Conservation (phyloP, 2,113 vertebrate species). For the Micronycteris hirsuta region DNA sequence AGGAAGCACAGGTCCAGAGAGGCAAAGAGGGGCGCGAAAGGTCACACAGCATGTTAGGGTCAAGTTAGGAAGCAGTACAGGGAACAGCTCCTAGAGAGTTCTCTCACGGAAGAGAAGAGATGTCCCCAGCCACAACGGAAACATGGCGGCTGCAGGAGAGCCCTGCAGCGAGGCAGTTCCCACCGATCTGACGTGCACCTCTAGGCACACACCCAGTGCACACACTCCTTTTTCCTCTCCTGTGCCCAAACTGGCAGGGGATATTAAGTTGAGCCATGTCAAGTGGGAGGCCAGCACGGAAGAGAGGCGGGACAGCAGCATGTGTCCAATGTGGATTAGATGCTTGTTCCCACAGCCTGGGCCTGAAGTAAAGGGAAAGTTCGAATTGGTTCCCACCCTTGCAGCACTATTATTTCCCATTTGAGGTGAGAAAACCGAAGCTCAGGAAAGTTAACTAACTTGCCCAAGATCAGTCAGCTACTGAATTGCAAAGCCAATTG, state of each 20-base stretch:
- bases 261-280: background rate
- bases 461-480: background rate
- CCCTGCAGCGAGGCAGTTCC: background rate
- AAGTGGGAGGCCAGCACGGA: background rate
- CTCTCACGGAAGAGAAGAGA: background rate
- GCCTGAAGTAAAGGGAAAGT: background rate
- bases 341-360: background rate
- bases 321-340: background rate
- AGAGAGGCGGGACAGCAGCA: background rate
- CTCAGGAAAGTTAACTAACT: background rate
- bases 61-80: background rate
- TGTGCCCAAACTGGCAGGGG: background rate
- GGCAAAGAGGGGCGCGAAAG: background rate
- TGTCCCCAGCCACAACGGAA: background rate
- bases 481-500: background rate
- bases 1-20: background rate
- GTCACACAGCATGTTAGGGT: background rate
- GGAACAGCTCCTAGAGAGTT: background rate
- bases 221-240: background rate
- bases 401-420: background rate
- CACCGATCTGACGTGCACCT: background rate
- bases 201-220: rapidly evolving
- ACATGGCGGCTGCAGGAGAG: background rate
- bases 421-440: background rate
- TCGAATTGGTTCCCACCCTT: background rate